Evolutionary conservation across 2,113 vertebrate genomes (phyloP), one percentile per base, ranked within the genome.

Genomic region (Antigone vipio): DNA sequence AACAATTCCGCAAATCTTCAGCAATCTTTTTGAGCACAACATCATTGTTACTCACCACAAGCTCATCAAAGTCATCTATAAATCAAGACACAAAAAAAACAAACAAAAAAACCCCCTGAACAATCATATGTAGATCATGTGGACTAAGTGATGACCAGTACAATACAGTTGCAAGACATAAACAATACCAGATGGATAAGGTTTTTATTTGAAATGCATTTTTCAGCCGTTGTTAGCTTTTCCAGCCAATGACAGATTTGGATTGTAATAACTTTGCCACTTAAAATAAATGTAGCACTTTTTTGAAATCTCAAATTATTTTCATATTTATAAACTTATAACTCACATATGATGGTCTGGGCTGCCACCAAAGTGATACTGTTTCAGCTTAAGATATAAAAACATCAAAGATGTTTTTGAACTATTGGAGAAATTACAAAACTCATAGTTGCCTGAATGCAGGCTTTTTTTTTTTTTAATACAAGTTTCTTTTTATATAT

Each of bases 61-160:
- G 96, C 66, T 99, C 98, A 89, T 99, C 99, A 96, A 99, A 98
- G 86, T 99, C 98, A 92, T 97, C 99, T 99, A 81, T 23, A 95
- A 93, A 90, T 75, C 62, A 92, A 96, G 79, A 94, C 34, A 83
- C 26, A 53, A 53, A 53, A 53, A 14, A 44, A 44, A 14, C 12
- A 44, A 44, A 44, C 44, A 44, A 44, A 87, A 92, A 85, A 91
- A 40, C 11, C 4, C 18, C 50, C 49, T 92, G 47, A 91, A 90
- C 22, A 92, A 67, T 76, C 62, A 94, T 45, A 83, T 17, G 76
- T 35, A 93, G 63, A 91, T 93, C 89, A 88, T 47, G 62, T 52
- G 85, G 82, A 73, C 81, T 83, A 72, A 87, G 55, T 60, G 88
- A 90, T 80, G 88, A 88, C 87, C 88, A 88, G 60, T 59, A 89